These are phyloP conservation scores for Corythornis leucogaster DNA, from an alignment of 2,797 vertebrate species.

Conservation along the genomic window DNA sequence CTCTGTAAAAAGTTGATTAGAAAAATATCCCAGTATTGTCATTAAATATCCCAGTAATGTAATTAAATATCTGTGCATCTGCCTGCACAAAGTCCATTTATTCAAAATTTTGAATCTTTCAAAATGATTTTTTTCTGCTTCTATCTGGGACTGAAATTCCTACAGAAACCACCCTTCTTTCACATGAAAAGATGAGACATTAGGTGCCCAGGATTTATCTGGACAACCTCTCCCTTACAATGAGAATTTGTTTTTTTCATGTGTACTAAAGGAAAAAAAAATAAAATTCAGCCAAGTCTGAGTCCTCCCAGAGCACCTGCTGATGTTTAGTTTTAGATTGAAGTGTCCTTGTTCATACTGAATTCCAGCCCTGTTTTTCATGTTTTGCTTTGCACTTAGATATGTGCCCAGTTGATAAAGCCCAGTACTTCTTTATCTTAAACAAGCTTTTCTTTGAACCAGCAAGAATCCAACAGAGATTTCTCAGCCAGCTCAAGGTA, in stretches of 20 bases:
- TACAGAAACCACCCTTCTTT: background rate
- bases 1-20: background rate
- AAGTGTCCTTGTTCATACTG: slow-evolving; percentile 5
- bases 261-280: background rate
- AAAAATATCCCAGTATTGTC: background rate
- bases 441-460: background rate
- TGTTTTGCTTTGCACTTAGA: background rate
- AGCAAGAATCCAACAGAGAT: background rate
- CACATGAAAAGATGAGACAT: background rate
- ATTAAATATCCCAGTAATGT: background rate
- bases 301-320: slow-evolving; percentile 13
- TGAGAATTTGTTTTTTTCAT: background rate
- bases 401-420: background rate
- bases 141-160: background rate
- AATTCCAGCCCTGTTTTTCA: slow-evolving; percentile 7
- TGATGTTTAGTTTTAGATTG: background rate
- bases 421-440: slow-evolving; percentile 4
- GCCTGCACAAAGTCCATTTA: background rate
- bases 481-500: background rate
- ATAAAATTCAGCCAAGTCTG: background rate
- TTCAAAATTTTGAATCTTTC: background rate
- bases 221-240: background rate
- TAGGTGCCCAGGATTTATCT: background rate
- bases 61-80: background rate
- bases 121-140: background rate